Base-by-base conservation (phyloP, 2,113 vertebrate species). In the Cichladusa arquata region DNA sequence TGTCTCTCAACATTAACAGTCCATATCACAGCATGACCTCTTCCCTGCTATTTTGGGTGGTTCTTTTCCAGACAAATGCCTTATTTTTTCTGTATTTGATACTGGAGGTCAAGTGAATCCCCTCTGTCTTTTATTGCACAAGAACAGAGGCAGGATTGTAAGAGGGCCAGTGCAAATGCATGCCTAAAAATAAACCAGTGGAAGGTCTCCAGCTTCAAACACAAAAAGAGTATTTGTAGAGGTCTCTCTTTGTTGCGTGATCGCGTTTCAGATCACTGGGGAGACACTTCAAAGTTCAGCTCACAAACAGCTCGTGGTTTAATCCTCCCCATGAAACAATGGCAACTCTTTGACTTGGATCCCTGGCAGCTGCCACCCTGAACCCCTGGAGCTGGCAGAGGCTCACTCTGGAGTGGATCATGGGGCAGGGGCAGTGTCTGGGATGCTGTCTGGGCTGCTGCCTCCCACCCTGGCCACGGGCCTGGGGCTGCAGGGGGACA, bases 101-200 rank as follows among this genome's bases (percentile, higher is more conserved):
- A 20, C 40, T 18, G 40, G n/a, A 85, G 78, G 61, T 69, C 74
- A 65, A 91, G 87, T 16, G 66, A 91, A 79, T 85, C 69, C 47
- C 81, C 47, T 53, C 69, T 71, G 84, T 57, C 51, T 88, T 65
- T 79, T 33, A 36, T 5, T 88, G 66, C 81, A 16, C 0, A 6
- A 82, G 93, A 93, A 93, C 92, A 96, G 96, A 87, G 81, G 65
- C 50, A 53, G 81, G 78, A 85, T 76, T 90, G 92, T 95, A 38
- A 56, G 31, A 13, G 0, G 10, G 71, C 64, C 74, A 34, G 86
- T 76, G 80, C 66, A 82, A 88, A 80, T 48, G 48, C 19, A 4
- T 2, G 25, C 29, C 83, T 92, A 76, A 95, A 92, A 95, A 80
- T 76, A 93, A 80, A 47, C 70, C 70, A n/a, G 90, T 47, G 85